Evolutionary conservation across 2,888 invertebrate species (phyloP).

Genomic region (Brenthis ino): DNA sequence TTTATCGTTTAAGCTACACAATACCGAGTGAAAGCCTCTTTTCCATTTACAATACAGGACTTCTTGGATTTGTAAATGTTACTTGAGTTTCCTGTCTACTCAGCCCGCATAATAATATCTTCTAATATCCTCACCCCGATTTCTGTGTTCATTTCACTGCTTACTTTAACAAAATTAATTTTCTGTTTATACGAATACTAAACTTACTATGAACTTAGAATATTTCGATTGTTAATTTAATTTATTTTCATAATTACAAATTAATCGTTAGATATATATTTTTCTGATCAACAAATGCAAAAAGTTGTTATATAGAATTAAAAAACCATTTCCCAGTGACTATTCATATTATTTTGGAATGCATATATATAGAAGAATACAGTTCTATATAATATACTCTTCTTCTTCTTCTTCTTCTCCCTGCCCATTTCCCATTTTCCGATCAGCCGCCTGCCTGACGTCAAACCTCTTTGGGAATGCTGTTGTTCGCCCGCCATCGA

Average conservation of each 20-base stretch:
- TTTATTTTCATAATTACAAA: too few relatives aligned
- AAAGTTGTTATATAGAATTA: too few relatives aligned
- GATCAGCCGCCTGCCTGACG: too few relatives aligned
- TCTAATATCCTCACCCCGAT: constrained; percentile 24
- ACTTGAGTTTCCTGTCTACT: constrained; percentile 28
- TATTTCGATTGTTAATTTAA: not conserved
- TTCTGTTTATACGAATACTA: not conserved
- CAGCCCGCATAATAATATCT: constrained; percentile 30
- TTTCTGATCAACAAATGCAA: too few relatives aligned
- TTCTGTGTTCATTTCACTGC: constrained; percentile 19
- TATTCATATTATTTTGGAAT: too few relatives aligned
- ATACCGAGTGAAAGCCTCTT: constrained; percentile 22
- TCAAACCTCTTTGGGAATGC: too few relatives aligned
- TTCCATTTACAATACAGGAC: constrained; percentile 25
- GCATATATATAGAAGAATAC: too few relatives aligned
- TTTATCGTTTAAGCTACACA: constrained; percentile 21
- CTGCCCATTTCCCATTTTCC: too few relatives aligned
- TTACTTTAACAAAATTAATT: constrained; percentile 17
- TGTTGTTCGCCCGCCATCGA: too few relatives aligned
- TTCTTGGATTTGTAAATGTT: constrained; percentile 32
- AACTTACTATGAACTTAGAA: not conserved
- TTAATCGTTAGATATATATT: too few relatives aligned
- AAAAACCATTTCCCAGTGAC: not conserved
- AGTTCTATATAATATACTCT: not conserved
- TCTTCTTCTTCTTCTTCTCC: too few relatives aligned